Conservation (phyloP, 2,888 invertebrate species). For the Thumatha senex region DNA sequence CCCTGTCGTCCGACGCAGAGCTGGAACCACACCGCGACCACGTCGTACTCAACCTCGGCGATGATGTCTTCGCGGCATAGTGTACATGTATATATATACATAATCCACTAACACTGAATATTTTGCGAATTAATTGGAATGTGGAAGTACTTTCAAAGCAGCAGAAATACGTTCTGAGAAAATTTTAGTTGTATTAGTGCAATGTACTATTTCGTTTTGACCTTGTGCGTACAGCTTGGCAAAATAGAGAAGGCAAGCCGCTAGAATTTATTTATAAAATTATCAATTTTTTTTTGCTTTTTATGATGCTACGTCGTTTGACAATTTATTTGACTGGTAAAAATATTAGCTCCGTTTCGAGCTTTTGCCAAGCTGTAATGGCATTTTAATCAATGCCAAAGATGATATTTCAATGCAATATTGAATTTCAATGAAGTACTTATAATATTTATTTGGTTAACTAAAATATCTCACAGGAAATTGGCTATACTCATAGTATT, state of each 20-base stretch:
- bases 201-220: conserved; percentile 5
- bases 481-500: conserved; percentile 1
- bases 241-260: too few species aligned
- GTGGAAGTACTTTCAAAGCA: not conserved
- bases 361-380: too few species aligned
- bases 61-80: conserved; percentile 60
- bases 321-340: too few species aligned
- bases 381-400: conserved; percentile 24
- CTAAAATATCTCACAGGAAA: conserved; percentile 7
- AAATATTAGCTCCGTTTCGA: too few species aligned
- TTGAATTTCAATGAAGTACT: conserved; percentile 12
- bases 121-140: too few species aligned
- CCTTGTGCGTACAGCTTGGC: not conserved
- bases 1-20: conserved; percentile 18
- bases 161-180: not conserved
- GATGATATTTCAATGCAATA: conserved; percentile 13
- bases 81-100: not conserved
- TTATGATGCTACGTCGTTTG: too few species aligned
- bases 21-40: conserved; percentile 44
- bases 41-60: conserved; percentile 61
- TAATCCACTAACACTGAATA: not conserved
- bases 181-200: not conserved
- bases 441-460: conserved; percentile 9
- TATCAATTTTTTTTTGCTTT: too few species aligned
- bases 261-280: too few species aligned